A percentile compares a stretch with the other conserved stretches of the same genome.
These are phyloP conservation scores for Cyphomyrus discorhynchus DNA, from an alignment of 2,113 vertebrate genomes.

Conservation along the genomic window DNA sequence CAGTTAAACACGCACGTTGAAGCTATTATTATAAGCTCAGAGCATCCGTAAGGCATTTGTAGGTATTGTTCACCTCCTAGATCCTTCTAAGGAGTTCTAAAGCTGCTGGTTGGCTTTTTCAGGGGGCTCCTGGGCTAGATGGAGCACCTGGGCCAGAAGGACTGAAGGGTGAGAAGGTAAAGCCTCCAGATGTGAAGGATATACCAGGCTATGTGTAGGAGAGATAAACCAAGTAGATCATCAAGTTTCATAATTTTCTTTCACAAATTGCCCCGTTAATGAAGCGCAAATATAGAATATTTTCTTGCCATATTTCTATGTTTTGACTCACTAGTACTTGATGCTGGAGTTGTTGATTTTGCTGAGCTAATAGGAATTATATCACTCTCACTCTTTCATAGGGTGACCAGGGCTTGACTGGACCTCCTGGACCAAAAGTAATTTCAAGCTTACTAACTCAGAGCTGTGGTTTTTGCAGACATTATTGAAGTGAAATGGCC, in stretches of 20 bases:
- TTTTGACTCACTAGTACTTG: neutral
- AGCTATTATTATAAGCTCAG: neutral
- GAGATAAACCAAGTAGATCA: neutral
- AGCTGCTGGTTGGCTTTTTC: constrained; percentile 20
- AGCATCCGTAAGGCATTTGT: neutral
- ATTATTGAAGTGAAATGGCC: neutral
- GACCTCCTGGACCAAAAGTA: constrained; percentile 78
- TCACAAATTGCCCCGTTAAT: neutral
- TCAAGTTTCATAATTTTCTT: neutral
- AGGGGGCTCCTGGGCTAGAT: constrained; percentile 73
- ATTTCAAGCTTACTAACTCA: constrained; percentile 4
- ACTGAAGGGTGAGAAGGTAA: constrained; percentile 57
- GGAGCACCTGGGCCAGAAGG: constrained; percentile 67
- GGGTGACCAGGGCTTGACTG: constrained; percentile 72
- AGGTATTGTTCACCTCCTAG: neutral
- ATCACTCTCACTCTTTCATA: constrained; percentile 49
- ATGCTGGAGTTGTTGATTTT: neutral
- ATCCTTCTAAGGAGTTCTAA: neutral
- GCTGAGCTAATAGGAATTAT: neutral
- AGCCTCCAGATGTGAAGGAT: neutral
- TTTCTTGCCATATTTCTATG: neutral
- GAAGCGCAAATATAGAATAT: neutral
- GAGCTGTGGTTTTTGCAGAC: neutral
- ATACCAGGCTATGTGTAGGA: neutral
- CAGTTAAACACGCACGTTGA: neutral